These are phyloP conservation scores for Desmophyllum pertusum DNA, from an alignment of 92 coral and sea anemone genomes.

Conservation along the genomic window DNA sequence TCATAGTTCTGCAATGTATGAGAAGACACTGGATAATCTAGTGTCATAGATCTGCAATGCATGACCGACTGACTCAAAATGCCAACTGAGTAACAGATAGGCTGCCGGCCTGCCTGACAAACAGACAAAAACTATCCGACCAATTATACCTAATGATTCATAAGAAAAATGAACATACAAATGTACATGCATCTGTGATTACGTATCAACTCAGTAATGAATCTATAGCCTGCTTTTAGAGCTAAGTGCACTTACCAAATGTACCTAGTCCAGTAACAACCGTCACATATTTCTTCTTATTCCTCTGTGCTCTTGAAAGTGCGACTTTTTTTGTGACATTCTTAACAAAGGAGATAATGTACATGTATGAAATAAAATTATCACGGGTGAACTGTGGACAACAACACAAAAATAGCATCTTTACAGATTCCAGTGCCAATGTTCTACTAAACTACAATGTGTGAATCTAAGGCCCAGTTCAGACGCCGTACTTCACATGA, in stretches of 20 bases:
- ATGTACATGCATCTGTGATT: too few relatives aligned
- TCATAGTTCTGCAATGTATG: background rate
- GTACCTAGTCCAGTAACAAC: conserved; percentile 94
- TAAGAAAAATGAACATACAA: too few relatives aligned
- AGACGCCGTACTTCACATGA: too few relatives aligned
- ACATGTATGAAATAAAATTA: background rate
- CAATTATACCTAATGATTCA: too few relatives aligned
- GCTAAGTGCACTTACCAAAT: conserved; percentile 73
- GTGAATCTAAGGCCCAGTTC: too few relatives aligned
- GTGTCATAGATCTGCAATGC: too few relatives aligned
- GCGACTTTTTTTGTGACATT: conserved; percentile 77
- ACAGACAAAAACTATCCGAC: too few relatives aligned
- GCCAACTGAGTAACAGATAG: too few relatives aligned
- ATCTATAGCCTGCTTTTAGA: background rate
- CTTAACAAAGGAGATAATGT: conserved; percentile 34
- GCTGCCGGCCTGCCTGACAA: background rate
- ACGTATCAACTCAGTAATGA: background rate
- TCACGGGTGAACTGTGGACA: background rate
- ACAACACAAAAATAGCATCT: background rate
- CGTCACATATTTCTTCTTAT: conserved; percentile 97
- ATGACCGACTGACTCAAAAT: too few relatives aligned
- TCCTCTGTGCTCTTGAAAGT: conserved; percentile 87
- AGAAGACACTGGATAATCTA: too few relatives aligned
- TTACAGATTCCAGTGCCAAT: background rate
- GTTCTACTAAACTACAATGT: background rate